Percentiles rank a stretch among this genome's conserved stretches.
phyloP scores from a whole-genome alignment of 2,888 invertebrate genomes.

The Callyntrura sp. region DNA sequence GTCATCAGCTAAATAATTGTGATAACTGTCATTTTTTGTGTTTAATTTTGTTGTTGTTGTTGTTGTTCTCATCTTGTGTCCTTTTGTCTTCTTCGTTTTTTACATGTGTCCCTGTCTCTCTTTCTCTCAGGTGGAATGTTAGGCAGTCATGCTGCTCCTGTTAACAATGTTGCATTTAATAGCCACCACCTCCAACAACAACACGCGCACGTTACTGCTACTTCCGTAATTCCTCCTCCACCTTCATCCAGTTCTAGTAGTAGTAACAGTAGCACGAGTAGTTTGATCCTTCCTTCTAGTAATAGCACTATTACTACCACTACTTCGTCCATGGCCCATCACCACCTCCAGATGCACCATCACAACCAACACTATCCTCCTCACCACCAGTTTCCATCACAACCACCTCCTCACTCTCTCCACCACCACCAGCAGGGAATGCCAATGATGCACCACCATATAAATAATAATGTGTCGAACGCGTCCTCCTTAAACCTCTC shows the following conservation, averaged over 20 bases:
- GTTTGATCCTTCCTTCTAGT: neutral
- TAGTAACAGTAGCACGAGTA: neutral
- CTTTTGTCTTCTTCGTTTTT: slow-evolving; percentile 26
- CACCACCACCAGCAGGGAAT: slow-evolving; percentile 13
- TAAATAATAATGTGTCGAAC: slow-evolving; percentile 8
- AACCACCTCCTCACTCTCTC: slow-evolving; percentile 8
- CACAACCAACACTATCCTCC: neutral
- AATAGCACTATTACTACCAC: slow-evolving; percentile 15
- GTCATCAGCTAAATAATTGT: slow-evolving; percentile 12
- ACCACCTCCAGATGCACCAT: slow-evolving; percentile 49
- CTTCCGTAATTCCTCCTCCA: neutral
- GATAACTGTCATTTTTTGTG: slow-evolving; percentile 5
- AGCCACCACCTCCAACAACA: slow-evolving; percentile 21
- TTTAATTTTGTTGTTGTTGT: neutral
- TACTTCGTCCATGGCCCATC: slow-evolving; percentile 25
- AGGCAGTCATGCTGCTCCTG: slow-evolving; percentile 50
- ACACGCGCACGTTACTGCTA: neutral
- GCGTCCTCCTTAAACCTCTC: slow-evolving; percentile 69
- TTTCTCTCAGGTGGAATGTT: slow-evolving; percentile 74
- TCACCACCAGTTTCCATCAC: slow-evolving; percentile 1
- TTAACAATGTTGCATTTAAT: slow-evolving; percentile 27
- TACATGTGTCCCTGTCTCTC: slow-evolving; percentile 30
- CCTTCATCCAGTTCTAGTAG: neutral
- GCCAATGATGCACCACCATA: slow-evolving; percentile 45
- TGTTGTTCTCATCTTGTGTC: slow-evolving; percentile 25